phyloP scores from a whole-genome alignment of 2,113 vertebrate species.

The Euleptes europaea region DNA sequence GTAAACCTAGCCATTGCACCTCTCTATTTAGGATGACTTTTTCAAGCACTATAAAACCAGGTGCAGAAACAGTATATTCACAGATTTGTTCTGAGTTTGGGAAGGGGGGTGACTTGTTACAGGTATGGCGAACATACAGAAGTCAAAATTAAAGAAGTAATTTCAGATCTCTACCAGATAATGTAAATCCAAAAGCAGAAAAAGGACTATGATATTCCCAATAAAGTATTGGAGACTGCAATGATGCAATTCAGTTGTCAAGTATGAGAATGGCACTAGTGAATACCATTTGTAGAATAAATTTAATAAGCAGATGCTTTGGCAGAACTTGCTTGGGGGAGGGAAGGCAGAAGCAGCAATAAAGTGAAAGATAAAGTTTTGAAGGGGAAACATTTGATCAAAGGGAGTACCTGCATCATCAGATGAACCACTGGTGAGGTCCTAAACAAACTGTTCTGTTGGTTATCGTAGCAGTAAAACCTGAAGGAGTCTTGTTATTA shows the following conservation, averaged over 20 bases:
- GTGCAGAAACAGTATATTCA: too few species aligned
- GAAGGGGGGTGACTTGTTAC: background rate
- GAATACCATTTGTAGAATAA: background rate
- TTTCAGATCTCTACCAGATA: background rate
- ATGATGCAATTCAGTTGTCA: background rate
- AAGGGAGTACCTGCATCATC: background rate
- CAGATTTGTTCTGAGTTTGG: too few species aligned
- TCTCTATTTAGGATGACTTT: too few species aligned
- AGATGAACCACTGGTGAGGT: background rate
- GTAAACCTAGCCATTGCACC: too few species aligned
- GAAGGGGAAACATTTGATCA: conserved; percentile 1
- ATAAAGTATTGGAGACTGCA: background rate
- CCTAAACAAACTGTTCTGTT: background rate
- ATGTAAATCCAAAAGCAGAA: background rate
- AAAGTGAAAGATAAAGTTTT: conserved; percentile 10
- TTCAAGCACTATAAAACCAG: too few species aligned
- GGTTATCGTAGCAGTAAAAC: background rate
- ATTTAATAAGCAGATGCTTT: background rate
- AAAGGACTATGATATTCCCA: background rate
- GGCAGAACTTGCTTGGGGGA: background rate
- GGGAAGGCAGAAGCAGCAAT: background rate
- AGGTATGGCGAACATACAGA: background rate
- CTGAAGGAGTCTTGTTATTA: background rate
- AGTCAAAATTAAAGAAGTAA: background rate
- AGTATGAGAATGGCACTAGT: background rate